Evolutionary conservation across 1,140 invertebrate genomes (phyloP).

Genomic region (Dendrolimus punctatus): DNA sequence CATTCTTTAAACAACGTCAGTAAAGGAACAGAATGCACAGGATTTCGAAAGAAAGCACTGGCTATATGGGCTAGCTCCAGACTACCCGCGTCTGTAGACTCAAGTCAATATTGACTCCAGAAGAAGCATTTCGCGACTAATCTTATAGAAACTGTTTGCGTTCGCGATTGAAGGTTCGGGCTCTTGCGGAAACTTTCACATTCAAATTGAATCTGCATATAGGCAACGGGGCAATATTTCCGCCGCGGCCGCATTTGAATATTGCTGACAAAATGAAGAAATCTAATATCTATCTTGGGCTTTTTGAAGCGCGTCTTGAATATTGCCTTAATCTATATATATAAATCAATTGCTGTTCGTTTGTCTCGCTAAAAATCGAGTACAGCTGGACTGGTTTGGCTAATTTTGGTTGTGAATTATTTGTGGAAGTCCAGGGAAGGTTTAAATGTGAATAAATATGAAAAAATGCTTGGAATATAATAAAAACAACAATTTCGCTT

Average conservation of each 20-base stretch:
- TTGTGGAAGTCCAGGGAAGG: too few relatives aligned
- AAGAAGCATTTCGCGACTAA: conserved; percentile 45
- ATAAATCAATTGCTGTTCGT: too few relatives aligned
- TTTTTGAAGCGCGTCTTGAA: conserved; percentile 2
- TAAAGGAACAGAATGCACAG: conserved; percentile 22
- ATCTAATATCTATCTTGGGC: conserved; percentile 26
- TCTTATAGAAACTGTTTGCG: conserved; percentile 61
- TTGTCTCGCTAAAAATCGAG: too few relatives aligned
- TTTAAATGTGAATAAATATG: too few relatives aligned
- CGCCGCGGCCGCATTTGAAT: conserved; percentile 48
- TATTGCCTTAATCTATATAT: too few relatives aligned
- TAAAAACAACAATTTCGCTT: too few relatives aligned
- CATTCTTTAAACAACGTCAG: conserved; percentile 37
- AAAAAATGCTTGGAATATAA: too few relatives aligned
- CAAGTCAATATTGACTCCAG: conserved; percentile 42
- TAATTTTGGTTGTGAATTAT: too few relatives aligned
- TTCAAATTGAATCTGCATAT: conserved; percentile 60
- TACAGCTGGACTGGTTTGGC: too few relatives aligned
- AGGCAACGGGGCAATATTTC: conserved; percentile 55
- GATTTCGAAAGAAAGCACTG: conserved; percentile 20
- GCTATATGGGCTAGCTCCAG: conserved; percentile 1
- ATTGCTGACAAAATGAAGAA: conserved; percentile 48
- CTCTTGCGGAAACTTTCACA: conserved; percentile 49
- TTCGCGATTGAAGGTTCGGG: conserved; percentile 45
- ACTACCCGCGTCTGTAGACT: conserved; percentile 10